Evolutionary conservation across 2,888 invertebrate species (phyloP), one percentile per base, ranked within the genome.

Genomic region (Willowsia nigromaculata): DNA sequence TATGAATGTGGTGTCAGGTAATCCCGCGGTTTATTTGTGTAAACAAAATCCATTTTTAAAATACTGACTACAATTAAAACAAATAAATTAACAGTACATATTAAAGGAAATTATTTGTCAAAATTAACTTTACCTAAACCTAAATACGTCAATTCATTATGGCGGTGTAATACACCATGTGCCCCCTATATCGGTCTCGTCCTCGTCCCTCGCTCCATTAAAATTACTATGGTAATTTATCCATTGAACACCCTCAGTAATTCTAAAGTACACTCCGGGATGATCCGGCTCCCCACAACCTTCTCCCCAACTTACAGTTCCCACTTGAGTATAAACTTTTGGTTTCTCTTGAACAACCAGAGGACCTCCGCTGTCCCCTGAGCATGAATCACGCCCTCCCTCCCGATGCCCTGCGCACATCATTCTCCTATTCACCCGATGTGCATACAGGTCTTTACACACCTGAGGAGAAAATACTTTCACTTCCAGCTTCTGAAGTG

Each of bases 181-280:
- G 1, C 53, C 50, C 27, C 78, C 18, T 1, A 22, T 47, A n/a
- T 78, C 27, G 1, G 0, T 22, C 11, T 53, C 78, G 33, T 76
- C 43, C 6, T 53, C 78, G 22, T 30, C 53, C 6, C 78, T 50
- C 0, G 3, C 47, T 22, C 9, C 85, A 37, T 90, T 25, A 22
- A 9, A 65, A 62, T 92, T 92, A 0, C 91, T 90, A 1, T 90
- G 43, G 30, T 90, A 84, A 59, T 74, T 43, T 6, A 89, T 74
- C 92, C 92, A 92, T 82, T 92, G 92, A 3, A 88, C 85, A 2
- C 86, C 76, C 68, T 92, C 92, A 15, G 91, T 89, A 0, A 83
- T 90, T 37, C 91, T 85, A 50, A 91, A 90, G 76, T 92, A 92
- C 25, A 92, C 92, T 1, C 92, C 92, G 1, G 92, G 92, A 78